Evolutionary conservation across 2,113 vertebrate genomes (phyloP), one percentile per base, ranked within the genome.

Genomic region (Andinoacara biseriatus): DNA sequence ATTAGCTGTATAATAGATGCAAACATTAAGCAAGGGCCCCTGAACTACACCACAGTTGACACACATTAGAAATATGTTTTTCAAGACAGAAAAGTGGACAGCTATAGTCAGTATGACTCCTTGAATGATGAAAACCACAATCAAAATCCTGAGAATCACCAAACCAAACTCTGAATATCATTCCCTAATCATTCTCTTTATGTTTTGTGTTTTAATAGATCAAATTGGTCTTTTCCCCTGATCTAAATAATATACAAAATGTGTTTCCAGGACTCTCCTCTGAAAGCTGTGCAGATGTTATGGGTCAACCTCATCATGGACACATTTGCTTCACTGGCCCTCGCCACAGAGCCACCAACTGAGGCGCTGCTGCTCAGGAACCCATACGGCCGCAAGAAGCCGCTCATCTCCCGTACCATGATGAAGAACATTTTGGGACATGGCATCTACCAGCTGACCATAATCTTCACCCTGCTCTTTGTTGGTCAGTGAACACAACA

Each of bases 301-400:
- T 99, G 98, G 98, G 98, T 99, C 84, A 99, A 99, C 92, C 97
- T 99, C 85, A 99, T 99, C 88, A 99, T 99, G 98, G 98, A 99
- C 91, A 99, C 98, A 0, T 96, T 99, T 8, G 98, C 98, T 62
- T 99, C 98, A 3, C 95, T 99, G 93, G 98, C 98, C 63, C 93
- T 99, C 83, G 98, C 98, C 82, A 99, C 98, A 0, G 98, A 99
- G 91, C 98, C 98, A 14, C 98, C 98, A 6, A 99, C 98, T 0
- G 98, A 99, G 88, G 93, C 97, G 4, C 96, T 99, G 77, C 94
- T 99, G 88, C 94, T 99, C 81, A 91, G 98, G 84, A 97, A 96
- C 90, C 98, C 98, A 9, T 99, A 99, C 18, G 98, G 98, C 58
- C 97, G 98, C 94, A 97, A 97, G 86, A 99, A 99, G 93, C 98